Evolutionary conservation across 2,888 invertebrate genomes (phyloP).

Genomic region (Plemyria rubiginata): DNA sequence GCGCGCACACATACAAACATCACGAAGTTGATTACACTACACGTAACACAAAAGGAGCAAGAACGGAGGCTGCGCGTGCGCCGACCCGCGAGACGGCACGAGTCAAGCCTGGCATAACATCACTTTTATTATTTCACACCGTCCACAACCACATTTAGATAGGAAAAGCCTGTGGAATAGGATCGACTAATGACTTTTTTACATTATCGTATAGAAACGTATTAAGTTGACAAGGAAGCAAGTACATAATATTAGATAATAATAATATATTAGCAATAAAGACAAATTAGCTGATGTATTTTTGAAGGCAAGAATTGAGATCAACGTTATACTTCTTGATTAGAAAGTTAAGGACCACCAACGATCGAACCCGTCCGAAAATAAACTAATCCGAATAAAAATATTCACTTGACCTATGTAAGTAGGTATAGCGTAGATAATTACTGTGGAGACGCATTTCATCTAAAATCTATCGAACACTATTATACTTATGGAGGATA

Average conservation of each 20-base stretch:
- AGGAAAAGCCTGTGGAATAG: slow-evolving; percentile 12
- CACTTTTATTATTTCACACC: slow-evolving; percentile 36
- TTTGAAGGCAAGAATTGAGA: slow-evolving; percentile 16
- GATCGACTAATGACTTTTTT: slow-evolving; percentile 22
- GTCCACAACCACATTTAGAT: slow-evolving; percentile 22
- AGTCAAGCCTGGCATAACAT: slow-evolving; percentile 62
- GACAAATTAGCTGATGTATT: not conserved
- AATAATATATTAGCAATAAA: no score
- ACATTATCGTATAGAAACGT: not conserved
- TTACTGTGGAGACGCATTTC: slow-evolving; percentile 35
- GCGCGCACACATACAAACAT: slow-evolving; percentile 58
- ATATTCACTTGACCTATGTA: slow-evolving; percentile 33
- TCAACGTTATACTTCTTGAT: slow-evolving; percentile 2
- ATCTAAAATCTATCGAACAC: slow-evolving; percentile 33
- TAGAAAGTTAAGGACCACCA: slow-evolving; percentile 37
- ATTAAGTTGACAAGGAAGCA: slow-evolving; percentile 5
- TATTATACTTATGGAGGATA: slow-evolving; percentile 25
- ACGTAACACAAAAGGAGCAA: slow-evolving; percentile 75
- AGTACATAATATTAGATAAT: not conserved
- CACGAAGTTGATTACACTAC: slow-evolving; percentile 64
- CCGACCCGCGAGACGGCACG: slow-evolving; percentile 73
- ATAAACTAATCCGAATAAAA: slow-evolving; percentile 32
- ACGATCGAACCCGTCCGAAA: slow-evolving; percentile 26
- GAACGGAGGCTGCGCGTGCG: slow-evolving; percentile 81
- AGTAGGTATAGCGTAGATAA: slow-evolving; percentile 30